Evolutionary conservation across 2,113 vertebrate species (phyloP).

Genomic region (Phalacrocorax brasilianus): DNA sequence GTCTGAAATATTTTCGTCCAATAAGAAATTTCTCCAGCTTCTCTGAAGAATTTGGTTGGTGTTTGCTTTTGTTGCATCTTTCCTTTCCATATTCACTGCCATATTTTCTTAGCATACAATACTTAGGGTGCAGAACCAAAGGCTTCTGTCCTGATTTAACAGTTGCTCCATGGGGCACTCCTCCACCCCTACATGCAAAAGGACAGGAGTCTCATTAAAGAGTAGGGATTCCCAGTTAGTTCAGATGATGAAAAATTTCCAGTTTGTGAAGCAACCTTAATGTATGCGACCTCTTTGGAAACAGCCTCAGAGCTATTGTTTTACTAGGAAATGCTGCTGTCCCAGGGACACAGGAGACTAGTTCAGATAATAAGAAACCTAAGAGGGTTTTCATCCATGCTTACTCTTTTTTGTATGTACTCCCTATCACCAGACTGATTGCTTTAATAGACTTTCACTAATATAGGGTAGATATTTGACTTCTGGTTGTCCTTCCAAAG

Average conservation of each 20-base stretch:
- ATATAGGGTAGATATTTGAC: not conserved
- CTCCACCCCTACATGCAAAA: not conserved
- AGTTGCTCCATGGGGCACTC: fast-evolving
- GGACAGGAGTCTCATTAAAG: not conserved
- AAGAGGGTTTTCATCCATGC: not conserved
- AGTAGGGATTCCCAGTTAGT: not conserved
- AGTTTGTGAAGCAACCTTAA: not conserved
- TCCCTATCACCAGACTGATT: not conserved
- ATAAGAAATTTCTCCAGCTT: not conserved
- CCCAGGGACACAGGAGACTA: not conserved
- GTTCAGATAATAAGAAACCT: not conserved
- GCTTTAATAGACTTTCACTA: not conserved
- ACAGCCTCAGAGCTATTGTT: not conserved
- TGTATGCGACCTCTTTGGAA: not conserved
- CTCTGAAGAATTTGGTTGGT: not conserved
- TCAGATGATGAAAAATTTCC: not conserved
- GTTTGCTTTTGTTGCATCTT: not conserved
- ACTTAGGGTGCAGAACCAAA: not conserved
- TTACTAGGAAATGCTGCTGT: not conserved
- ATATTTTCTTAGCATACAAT: not conserved
- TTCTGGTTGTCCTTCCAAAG: not conserved
- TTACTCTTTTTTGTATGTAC: not conserved
- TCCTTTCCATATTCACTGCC: not conserved
- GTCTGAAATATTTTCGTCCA: not conserved
- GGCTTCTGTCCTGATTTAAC: not conserved